Evolutionary conservation across 37 sponge, comb jelly and placozoan genomes (phyloP).

Genomic region (Hexactinellida sp.): DNA sequence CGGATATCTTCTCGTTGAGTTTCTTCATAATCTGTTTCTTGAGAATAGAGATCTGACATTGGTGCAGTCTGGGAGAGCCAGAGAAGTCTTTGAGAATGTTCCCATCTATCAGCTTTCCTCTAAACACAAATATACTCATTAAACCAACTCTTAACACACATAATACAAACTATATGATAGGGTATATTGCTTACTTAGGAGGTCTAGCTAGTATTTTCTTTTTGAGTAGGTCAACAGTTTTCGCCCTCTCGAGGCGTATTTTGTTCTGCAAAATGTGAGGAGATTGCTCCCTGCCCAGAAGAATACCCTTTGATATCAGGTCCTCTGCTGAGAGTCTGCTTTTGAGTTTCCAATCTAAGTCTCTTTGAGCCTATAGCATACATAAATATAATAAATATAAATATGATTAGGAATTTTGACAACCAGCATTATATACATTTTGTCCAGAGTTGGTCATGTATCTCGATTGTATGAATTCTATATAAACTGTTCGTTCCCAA

Average conservation of each 20-base stretch:
- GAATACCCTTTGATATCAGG: background rate
- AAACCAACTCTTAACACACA: too few relatives aligned
- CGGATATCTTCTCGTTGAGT: constrained; percentile 5
- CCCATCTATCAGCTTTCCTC: background rate
- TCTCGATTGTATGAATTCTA: too few relatives aligned
- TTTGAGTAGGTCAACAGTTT: background rate
- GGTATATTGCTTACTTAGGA: background rate
- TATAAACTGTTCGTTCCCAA: too few relatives aligned
- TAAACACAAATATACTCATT: background rate
- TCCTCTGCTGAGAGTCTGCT: background rate
- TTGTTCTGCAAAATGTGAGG: background rate
- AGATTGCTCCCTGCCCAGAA: constrained; percentile 4
- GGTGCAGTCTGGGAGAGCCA: background rate
- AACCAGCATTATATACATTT: too few relatives aligned
- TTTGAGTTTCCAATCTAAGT: background rate
- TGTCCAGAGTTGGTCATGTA: too few relatives aligned
- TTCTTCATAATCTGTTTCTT: background rate
- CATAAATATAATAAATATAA: background rate
- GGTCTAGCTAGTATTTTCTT: constrained; percentile 5
- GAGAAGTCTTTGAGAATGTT: constrained; percentile 14
- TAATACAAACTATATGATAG: background rate
- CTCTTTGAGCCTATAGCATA: background rate
- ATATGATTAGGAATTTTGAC: background rate
- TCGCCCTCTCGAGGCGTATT: background rate
- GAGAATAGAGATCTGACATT: background rate